A percentile compares a stretch with the other conserved stretches of the same genome.
Conservation (phyloP, 2,113 vertebrate genomes). For the Sturnira hondurensis region DNA sequence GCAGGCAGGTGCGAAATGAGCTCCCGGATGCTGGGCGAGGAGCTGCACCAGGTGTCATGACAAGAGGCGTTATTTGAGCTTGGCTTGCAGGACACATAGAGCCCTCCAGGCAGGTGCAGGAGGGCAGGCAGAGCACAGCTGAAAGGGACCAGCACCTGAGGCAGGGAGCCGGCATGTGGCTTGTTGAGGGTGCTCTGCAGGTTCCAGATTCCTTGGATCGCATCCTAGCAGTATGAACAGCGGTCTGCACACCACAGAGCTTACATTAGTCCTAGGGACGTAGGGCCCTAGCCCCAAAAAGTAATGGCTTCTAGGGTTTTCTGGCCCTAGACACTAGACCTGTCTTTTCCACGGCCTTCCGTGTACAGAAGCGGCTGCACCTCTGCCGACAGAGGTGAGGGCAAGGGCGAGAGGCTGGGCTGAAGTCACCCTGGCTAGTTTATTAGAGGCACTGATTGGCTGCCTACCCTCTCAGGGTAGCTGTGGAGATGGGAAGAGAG, state of each 20-base stretch:
- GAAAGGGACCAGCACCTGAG: no score
- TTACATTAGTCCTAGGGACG: neutral
- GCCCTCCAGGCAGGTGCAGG: neutral
- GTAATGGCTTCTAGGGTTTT: neutral
- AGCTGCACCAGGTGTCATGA: neutral
- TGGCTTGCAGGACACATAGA: neutral
- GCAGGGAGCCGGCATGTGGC: no score
- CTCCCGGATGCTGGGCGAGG: neutral
- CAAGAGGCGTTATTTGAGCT: neutral
- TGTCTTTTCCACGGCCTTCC: neutral
- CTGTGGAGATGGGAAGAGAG: neutral
- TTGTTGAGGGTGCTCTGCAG: no score
- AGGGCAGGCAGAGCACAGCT: neutral
- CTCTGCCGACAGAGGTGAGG: neutral
- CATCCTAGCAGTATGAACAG: no score
- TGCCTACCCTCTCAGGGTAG: neutral
- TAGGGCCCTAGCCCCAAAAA: neutral
- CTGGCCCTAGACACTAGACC: neutral
- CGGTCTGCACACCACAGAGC: neutral
- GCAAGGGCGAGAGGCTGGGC: neutral
- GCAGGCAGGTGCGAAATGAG: neutral
- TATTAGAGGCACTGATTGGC: neutral
- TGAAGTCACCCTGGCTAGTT: neutral
- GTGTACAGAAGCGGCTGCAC: neutral
- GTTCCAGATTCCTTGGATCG: no score